Conservation (phyloP, 2,888 invertebrate species). For the Caenorhabditis zanzibari region DNA sequence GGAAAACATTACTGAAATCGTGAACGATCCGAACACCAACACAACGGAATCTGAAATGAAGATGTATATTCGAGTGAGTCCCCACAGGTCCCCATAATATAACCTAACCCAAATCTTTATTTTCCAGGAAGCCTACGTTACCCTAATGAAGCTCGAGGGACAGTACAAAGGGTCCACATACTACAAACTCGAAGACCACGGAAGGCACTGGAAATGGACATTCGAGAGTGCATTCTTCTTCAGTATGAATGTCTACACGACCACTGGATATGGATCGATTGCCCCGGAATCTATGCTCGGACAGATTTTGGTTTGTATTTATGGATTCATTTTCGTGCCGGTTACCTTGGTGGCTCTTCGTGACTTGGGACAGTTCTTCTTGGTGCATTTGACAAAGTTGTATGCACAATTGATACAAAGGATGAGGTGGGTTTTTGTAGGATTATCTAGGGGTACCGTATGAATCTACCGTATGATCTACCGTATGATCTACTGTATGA, state of each 20-base stretch:
- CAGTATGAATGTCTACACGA: conserved; percentile 75
- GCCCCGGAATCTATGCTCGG: conserved; percentile 68
- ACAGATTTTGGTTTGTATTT: conserved; percentile 65
- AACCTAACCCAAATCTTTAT: no score
- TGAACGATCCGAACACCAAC: conserved; percentile 58
- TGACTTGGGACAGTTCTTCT: conserved; percentile 73
- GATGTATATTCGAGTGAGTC: conserved; percentile 51
- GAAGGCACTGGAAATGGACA: conserved; percentile 71
- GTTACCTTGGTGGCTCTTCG: conserved; percentile 72
- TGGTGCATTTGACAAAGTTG: conserved; percentile 72
- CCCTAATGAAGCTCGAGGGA: conserved; percentile 53
- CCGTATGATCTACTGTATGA: no score
- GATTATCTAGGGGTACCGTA: no score
- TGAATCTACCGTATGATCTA: no score
- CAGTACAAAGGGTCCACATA: conserved; percentile 70
- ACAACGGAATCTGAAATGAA: conserved; percentile 54
- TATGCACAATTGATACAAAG: conserved; percentile 70
- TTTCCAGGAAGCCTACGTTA: conserved; percentile 66
- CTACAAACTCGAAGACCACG: conserved; percentile 69
- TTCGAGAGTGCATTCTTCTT: conserved; percentile 74
- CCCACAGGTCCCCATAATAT: no score
- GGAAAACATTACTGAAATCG: conserved; percentile 50
- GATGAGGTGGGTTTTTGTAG: conserved; percentile 52
- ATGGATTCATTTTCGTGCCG: conserved; percentile 73
- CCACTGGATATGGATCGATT: conserved; percentile 76